Evolutionary conservation across 2,113 vertebrate genomes (phyloP).

Genomic region (Prionailurus bengalensis): DNA sequence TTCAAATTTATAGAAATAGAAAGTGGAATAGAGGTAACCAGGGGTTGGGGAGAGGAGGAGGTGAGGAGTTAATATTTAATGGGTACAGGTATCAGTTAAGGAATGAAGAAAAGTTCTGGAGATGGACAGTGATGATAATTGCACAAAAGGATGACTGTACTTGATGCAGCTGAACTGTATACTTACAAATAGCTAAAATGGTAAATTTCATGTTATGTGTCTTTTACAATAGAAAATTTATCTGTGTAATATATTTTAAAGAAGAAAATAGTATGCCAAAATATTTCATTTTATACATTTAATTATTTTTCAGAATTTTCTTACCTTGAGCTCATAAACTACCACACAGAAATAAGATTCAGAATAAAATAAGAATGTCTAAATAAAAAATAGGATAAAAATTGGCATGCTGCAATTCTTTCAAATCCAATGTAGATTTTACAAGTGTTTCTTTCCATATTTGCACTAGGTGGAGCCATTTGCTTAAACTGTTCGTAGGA

Average conservation of each 20-base stretch:
- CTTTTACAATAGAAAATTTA: not conserved
- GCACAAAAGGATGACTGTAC: not conserved
- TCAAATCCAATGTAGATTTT: not conserved
- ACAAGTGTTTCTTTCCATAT: not conserved
- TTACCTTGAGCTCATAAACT: not conserved
- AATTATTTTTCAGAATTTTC: not conserved
- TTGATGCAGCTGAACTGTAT: not conserved
- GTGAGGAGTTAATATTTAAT: not conserved
- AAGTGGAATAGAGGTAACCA: not conserved
- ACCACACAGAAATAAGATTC: not conserved
- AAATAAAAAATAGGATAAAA: conserved; percentile 29
- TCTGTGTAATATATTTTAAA: not conserved
- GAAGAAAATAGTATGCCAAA: not conserved
- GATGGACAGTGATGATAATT: not conserved
- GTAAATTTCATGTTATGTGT: not conserved
- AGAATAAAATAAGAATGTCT: conserved; percentile 16
- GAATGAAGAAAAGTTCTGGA: not conserved
- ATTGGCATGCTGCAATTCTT: not conserved
- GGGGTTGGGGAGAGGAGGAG: not conserved
- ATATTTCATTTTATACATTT: not conserved
- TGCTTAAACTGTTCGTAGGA: conserved; percentile 31
- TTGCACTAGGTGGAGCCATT: conserved; percentile 77
- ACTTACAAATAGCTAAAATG: not conserved
- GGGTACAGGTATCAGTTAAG: not conserved
- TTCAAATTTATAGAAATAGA: not conserved